These are phyloP conservation scores for Oryzias dopingdopingensis DNA, from an alignment of 2,797 vertebrate species.

Conservation along the genomic window DNA sequence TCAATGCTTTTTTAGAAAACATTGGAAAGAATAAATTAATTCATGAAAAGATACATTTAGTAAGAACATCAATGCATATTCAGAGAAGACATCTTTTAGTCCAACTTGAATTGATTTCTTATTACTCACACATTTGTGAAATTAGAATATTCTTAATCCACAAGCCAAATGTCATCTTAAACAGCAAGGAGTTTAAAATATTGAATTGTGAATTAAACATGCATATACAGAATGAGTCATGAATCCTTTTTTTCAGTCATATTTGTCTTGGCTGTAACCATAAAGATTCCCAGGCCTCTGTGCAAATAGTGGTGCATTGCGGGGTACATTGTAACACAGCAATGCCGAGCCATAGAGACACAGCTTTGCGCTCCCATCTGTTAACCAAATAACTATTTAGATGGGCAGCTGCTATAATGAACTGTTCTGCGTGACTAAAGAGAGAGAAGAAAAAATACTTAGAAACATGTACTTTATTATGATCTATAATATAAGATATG, in stretches of 20 bases:
- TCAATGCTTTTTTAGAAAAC: no score
- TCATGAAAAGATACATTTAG: no score
- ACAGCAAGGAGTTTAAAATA: neutral
- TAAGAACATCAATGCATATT: neutral
- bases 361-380: neutral
- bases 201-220: neutral
- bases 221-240: neutral
- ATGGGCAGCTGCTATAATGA: neutral
- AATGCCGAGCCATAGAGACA: neutral
- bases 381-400: neutral
- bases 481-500: no score
- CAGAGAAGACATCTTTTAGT: no score
- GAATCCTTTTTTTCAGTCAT: no score
- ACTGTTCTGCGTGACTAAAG: no score
- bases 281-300: neutral
- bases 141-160: neutral
- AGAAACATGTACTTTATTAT: no score
- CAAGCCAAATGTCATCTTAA: neutral
- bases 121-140: no score
- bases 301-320: neutral
- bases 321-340: neutral
- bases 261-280: neutral
- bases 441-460: no score
- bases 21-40: no score
- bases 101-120: no score